These are phyloP conservation scores for Sipha flava DNA, from an alignment of 1,140 invertebrate species.

Conservation along the genomic window DNA sequence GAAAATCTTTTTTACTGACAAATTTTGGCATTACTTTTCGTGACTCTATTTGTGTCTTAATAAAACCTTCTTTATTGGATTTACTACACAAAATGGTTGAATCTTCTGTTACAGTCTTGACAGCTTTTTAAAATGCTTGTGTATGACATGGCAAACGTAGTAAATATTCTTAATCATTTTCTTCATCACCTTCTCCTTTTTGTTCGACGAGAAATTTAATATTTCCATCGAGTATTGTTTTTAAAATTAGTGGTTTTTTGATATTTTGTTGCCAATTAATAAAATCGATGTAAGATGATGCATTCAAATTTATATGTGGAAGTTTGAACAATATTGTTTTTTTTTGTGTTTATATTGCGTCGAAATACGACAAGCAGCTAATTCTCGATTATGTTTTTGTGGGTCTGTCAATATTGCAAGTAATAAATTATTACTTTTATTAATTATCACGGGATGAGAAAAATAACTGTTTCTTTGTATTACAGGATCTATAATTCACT, in stretches of 20 bases:
- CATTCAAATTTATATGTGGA: slow-evolving; percentile 35
- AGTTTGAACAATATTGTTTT: slow-evolving; percentile 23
- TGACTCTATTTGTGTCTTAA: slow-evolving; percentile 28
- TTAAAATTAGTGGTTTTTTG: slow-evolving; percentile 34
- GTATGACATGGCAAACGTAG: slow-evolving; percentile 38
- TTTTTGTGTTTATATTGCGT: slow-evolving; percentile 5
- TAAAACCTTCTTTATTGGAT: slow-evolving; percentile 34
- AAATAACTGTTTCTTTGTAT: slow-evolving; percentile 38
- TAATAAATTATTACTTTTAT: slow-evolving; percentile 36
- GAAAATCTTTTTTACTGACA: slow-evolving; percentile 9
- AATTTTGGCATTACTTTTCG: slow-evolving; percentile 21
- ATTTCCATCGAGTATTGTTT: slow-evolving; percentile 33
- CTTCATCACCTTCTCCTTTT: neutral
- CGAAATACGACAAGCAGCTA: slow-evolving; percentile 37
- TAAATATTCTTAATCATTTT: too few species aligned
- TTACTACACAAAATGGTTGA: slow-evolving; percentile 34
- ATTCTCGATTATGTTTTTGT: slow-evolving; percentile 37
- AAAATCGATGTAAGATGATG: too few species aligned
- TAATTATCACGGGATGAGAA: slow-evolving; percentile 39
- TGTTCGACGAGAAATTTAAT: slow-evolving; percentile 18
- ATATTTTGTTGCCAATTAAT: slow-evolving; percentile 35
- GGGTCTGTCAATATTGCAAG: slow-evolving; percentile 41
- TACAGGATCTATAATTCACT: slow-evolving; percentile 36
- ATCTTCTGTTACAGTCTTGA: slow-evolving; percentile 40
- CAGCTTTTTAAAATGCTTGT: slow-evolving; percentile 39